phyloP scores from a whole-genome alignment of 2,113 vertebrate genomes.

The Cyanoliseus patagonus region DNA sequence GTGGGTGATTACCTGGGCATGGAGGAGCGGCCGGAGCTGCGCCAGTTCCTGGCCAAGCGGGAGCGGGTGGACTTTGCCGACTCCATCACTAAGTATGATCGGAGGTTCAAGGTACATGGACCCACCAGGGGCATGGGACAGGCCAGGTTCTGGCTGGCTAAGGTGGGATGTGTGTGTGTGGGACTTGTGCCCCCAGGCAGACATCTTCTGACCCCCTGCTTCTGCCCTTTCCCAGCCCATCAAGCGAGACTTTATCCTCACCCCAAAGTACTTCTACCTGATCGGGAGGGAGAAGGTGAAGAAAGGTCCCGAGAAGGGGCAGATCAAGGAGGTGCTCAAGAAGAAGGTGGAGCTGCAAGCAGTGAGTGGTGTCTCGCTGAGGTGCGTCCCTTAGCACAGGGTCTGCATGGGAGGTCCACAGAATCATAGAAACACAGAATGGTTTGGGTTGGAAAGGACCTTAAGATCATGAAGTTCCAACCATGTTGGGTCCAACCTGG shows the following conservation, averaged over 20 bases:
- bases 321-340: constrained; percentile 93
- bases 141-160: neutral
- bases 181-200: neutral
- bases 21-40: constrained; percentile 91
- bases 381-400: constrained; percentile 50
- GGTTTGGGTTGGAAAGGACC: neutral
- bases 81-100: constrained; percentile 92
- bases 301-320: constrained; percentile 94
- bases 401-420: fast-evolving
- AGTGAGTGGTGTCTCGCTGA: constrained; percentile 83
- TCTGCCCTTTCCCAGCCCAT: constrained; percentile 79
- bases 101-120: constrained; percentile 90
- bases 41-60: constrained; percentile 91
- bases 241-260: constrained; percentile 94
- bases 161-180: fast-evolving
- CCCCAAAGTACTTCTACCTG: constrained; percentile 90
- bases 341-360: constrained; percentile 88
- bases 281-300: constrained; percentile 95
- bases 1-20: constrained; percentile 96
- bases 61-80: constrained; percentile 92
- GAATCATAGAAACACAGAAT: neutral
- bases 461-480: neutral
- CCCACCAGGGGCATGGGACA: neutral
- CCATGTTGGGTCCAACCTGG: neutral
- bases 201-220: neutral